Evolutionary conservation across 2,888 invertebrate species (phyloP).

Genomic region (Galerucella pusilla): DNA sequence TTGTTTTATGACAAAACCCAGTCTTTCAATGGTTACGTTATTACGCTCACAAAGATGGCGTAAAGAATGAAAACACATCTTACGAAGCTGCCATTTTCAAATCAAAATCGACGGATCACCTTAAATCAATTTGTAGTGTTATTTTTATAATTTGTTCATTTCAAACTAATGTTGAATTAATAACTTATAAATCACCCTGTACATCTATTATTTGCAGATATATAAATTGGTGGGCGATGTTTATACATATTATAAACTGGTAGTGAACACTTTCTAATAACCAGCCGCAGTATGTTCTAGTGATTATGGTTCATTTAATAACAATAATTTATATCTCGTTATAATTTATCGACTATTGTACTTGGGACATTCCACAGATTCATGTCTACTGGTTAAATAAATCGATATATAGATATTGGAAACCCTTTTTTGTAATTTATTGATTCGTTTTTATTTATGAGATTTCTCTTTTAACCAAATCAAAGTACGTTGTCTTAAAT

Average conservation of each 20-base stretch:
- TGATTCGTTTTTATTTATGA: too few relatives aligned
- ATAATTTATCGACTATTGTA: constrained; percentile 11
- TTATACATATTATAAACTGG: constrained; percentile 17
- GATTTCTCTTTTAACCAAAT: too few relatives aligned
- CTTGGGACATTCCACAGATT: background rate
- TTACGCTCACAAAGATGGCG: too few relatives aligned
- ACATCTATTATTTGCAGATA: constrained; percentile 16
- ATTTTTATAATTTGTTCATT: too few relatives aligned
- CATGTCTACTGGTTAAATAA: constrained; percentile 2
- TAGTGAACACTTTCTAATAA: constrained; percentile 27
- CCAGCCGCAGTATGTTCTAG: constrained; percentile 5
- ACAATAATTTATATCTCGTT: constrained; percentile 16
- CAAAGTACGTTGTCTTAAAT: background rate
- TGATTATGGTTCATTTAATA: constrained; percentile 24
- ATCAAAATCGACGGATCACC: too few relatives aligned
- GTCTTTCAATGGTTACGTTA: too few relatives aligned
- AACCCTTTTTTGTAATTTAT: background rate
- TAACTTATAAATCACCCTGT: constrained; percentile 6
- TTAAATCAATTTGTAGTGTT: too few relatives aligned
- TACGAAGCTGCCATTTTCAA: too few relatives aligned
- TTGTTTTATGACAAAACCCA: too few relatives aligned
- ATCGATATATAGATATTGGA: background rate
- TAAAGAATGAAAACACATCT: too few relatives aligned
- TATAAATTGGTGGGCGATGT: constrained; percentile 19
- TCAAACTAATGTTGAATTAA: too few relatives aligned